These are phyloP conservation scores for Heteropelma amictum DNA, from an alignment of 2,888 invertebrate genomes.

Conservation along the genomic window DNA sequence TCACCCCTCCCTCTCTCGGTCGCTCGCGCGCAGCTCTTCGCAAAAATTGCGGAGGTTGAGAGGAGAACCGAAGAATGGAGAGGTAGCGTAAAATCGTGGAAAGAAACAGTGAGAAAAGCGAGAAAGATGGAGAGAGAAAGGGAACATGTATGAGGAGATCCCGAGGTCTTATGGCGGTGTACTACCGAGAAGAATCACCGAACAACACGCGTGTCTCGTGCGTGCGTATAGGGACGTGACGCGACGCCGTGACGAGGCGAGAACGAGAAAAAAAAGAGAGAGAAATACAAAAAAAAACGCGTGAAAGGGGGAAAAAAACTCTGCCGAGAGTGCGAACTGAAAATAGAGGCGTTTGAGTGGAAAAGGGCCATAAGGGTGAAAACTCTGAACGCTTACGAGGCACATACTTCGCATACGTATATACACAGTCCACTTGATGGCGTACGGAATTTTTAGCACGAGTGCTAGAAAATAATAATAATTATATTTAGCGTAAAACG, in stretches of 20 bases:
- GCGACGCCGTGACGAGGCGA: slow-evolving; percentile 7
- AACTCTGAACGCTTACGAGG: too few species aligned
- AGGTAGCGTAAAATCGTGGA: slow-evolving; percentile 20
- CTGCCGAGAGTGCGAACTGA: slow-evolving; percentile 15
- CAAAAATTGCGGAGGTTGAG: slow-evolving; percentile 68
- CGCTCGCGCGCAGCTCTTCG: slow-evolving; percentile 16
- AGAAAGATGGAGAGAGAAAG: neutral
- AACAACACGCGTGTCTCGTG: slow-evolving; percentile 23
- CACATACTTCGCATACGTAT: too few species aligned
- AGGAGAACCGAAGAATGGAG: slow-evolving; percentile 39
- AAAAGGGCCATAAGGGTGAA: slow-evolving; percentile 24
- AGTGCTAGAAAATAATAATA: neutral
- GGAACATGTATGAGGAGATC: slow-evolving; percentile 31
- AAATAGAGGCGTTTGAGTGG: slow-evolving; percentile 38
- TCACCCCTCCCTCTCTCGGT: slow-evolving; percentile 41
- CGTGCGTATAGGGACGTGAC: slow-evolving; percentile 33
- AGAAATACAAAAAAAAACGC: slow-evolving; percentile 1
- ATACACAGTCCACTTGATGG: neutral
- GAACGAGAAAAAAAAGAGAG: slow-evolving; percentile 9
- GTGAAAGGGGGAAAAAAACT: slow-evolving; percentile 21
- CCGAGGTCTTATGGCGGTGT: slow-evolving; percentile 34
- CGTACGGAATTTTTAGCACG: neutral
- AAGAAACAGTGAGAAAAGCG: slow-evolving; percentile 17
- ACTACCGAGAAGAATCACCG: slow-evolving; percentile 42
- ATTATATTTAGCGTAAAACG: too few species aligned